Conservation (phyloP, 2,888 invertebrate species). For the Leucophenga maculata region DNA sequence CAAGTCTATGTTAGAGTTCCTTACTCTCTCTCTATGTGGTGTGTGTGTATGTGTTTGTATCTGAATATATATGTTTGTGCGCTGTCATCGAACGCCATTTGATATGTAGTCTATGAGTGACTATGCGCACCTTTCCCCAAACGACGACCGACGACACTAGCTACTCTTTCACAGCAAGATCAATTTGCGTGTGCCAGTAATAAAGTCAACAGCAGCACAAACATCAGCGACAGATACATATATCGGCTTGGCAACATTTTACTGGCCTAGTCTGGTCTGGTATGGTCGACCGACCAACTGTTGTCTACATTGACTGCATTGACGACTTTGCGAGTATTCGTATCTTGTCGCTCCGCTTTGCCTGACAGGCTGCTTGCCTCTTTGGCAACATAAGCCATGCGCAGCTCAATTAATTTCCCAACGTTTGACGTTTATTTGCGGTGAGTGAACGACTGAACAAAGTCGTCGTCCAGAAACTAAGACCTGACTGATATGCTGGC, state of each 20-base stretch:
- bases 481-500: neutral
- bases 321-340: neutral
- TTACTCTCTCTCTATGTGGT: too few species aligned
- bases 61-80: slow-evolving; percentile 10
- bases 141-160: neutral
- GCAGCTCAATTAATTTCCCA: slow-evolving; percentile 35
- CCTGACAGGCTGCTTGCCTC: slow-evolving; percentile 23
- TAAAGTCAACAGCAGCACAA: slow-evolving; percentile 23
- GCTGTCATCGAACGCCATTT: slow-evolving; percentile 17
- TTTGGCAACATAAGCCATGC: slow-evolving; percentile 34
- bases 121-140: neutral
- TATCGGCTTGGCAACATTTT: neutral
- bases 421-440: slow-evolving; percentile 27
- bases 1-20: neutral
- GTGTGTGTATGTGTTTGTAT: slow-evolving; percentile 21
- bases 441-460: neutral
- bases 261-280: neutral
- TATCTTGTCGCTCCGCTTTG: neutral
- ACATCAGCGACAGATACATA: slow-evolving; percentile 11
- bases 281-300: slow-evolving; percentile 1
- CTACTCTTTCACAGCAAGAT: slow-evolving; percentile 19
- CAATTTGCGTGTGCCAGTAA: slow-evolving; percentile 21
- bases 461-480: neutral
- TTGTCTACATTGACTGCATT: neutral
- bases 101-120: slow-evolving; percentile 5